phyloP scores from a whole-genome alignment of 2,797 vertebrate genomes.

The Staurois parvus region DNA sequence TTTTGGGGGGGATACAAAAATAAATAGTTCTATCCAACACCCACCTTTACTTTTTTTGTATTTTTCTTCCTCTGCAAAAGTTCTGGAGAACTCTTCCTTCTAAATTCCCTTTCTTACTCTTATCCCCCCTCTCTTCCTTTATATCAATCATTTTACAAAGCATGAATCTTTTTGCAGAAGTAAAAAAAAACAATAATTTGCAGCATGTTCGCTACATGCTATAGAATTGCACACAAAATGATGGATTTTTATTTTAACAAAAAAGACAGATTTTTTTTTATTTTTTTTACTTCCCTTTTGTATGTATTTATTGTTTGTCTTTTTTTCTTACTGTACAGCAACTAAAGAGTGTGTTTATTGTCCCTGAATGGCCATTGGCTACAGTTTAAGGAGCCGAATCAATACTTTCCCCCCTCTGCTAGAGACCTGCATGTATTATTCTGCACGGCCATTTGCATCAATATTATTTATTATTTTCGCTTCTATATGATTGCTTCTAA shows the following conservation, averaged over 20 bases:
- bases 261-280: neutral
- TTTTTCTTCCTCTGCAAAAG: neutral
- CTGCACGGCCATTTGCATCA: neutral
- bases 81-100: neutral
- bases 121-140: too few relatives aligned
- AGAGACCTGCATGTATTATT: conserved; percentile 12
- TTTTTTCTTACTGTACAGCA: neutral
- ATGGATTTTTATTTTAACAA: neutral
- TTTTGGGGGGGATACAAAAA: conserved; percentile 70
- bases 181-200: too few relatives aligned
- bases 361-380: conserved; percentile 55
- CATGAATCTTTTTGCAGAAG: neutral
- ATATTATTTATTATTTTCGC: neutral
- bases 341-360: conserved; percentile 37
- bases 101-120: neutral
- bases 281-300: neutral
- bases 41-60: neutral
- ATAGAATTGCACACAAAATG: neutral
- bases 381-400: conserved; percentile 46
- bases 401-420: conserved; percentile 24
- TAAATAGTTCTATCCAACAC: conserved; percentile 63
- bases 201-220: neutral
- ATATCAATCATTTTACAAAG: neutral
- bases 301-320: conserved; percentile 15
- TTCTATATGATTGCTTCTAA: neutral